Conservation (phyloP, 1,140 invertebrate genomes). For the Phymorhynchus buccinoides region DNA sequence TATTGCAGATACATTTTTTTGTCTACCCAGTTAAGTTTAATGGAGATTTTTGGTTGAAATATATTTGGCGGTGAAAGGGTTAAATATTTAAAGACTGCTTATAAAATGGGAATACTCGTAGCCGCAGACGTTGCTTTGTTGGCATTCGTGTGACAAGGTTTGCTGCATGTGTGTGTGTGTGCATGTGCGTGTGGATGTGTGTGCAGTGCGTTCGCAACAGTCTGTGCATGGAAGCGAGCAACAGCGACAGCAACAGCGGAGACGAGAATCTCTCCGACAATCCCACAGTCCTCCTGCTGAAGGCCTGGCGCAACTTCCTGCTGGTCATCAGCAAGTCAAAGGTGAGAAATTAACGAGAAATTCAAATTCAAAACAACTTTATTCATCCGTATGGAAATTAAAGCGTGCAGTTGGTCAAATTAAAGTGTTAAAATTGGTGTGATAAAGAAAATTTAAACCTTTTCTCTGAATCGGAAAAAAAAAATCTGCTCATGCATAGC, state of each 20-base stretch:
- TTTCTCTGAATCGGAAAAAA: no score
- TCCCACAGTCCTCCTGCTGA: slow-evolving; percentile 55
- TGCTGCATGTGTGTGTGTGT: slow-evolving; percentile 33
- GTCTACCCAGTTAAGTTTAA: no score
- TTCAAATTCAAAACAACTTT: no score
- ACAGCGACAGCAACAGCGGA: background rate
- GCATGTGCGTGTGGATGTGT: slow-evolving; percentile 31
- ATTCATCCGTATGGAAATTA: no score
- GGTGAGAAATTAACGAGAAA: background rate
- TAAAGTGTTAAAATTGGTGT: no score
- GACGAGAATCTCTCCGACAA: slow-evolving; percentile 44
- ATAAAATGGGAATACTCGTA: background rate
- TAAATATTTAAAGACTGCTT: no score
- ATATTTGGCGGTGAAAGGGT: no score
- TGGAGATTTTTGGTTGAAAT: no score
- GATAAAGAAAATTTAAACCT: no score
- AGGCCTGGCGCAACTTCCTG: slow-evolving; percentile 53
- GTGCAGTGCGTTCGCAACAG: slow-evolving; percentile 49
- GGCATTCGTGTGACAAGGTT: background rate
- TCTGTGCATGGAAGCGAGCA: slow-evolving; percentile 36
- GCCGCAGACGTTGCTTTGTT: background rate
- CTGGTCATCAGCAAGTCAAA: slow-evolving; percentile 15
- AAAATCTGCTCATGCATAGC: no score
- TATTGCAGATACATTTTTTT: no score
- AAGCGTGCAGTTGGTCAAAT: no score